A percentile compares a stretch with the other conserved stretches of the same genome.
These are phyloP conservation scores for Pseudolycoriella hygida DNA, from an alignment of 2,888 invertebrate species.

Conservation along the genomic window DNA sequence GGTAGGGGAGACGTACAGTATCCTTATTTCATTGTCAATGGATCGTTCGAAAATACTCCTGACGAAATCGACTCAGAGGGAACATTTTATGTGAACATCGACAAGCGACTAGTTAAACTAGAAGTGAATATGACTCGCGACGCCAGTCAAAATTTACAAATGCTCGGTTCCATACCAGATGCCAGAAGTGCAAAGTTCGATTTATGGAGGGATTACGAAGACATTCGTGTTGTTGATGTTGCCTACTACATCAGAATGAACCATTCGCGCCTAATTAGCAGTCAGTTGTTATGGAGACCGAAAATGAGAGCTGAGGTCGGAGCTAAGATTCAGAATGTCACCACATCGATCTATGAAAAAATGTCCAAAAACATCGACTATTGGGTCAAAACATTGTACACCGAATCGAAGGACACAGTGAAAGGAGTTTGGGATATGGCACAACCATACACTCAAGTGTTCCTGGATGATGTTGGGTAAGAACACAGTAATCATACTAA, in stretches of 20 bases:
- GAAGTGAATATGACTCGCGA: constrained; percentile 54
- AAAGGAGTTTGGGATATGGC: constrained; percentile 59
- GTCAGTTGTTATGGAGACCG: constrained; percentile 64
- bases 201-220: constrained; percentile 68
- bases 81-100: constrained; percentile 37
- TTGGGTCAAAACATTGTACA: constrained; percentile 47
- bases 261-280: constrained; percentile 65
- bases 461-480: constrained; percentile 51
- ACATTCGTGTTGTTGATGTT: constrained; percentile 57
- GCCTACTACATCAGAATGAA: constrained; percentile 65
- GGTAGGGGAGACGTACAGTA: constrained; percentile 30
- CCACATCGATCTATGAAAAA: constrained; percentile 32
- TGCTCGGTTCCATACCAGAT: constrained; percentile 60
- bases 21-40: constrained; percentile 38
- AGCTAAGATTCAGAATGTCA: constrained; percentile 11
- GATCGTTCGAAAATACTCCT: constrained; percentile 35
- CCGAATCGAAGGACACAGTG: constrained; percentile 48
- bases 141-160: constrained; percentile 45
- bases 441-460: constrained; percentile 46
- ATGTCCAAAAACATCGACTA: constrained; percentile 37
- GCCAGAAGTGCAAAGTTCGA: constrained; percentile 56
- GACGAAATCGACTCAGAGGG: constrained; percentile 38
- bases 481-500: no score
- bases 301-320: constrained; percentile 43
- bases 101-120: constrained; percentile 40